Evolutionary conservation across 2,888 invertebrate genomes (phyloP).

Genomic region (Eupithecia subumbrata): DNA sequence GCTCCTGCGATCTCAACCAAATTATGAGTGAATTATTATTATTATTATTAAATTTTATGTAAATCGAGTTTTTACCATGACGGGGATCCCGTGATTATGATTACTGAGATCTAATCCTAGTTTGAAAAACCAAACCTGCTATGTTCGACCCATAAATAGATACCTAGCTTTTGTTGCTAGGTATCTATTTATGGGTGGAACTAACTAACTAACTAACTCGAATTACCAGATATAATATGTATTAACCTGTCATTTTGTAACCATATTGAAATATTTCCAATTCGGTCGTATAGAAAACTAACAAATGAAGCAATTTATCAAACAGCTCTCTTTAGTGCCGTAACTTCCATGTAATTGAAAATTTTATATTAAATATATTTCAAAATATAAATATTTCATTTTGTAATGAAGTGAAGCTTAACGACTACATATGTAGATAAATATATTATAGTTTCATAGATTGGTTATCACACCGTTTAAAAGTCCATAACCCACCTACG

Average conservation of each 20-base stretch:
- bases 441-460: not conserved
- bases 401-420: slow-evolving; percentile 12
- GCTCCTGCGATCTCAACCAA: too few species aligned
- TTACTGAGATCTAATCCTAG: too few species aligned
- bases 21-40: too few species aligned
- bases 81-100: too few species aligned
- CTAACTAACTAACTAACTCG: too few species aligned
- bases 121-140: too few species aligned
- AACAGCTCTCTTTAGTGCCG: slow-evolving; percentile 33
- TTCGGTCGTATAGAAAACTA: slow-evolving; percentile 31
- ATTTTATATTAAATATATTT: slow-evolving; percentile 21
- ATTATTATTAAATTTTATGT: too few species aligned
- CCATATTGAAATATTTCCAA: slow-evolving; percentile 20
- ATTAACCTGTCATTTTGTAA: slow-evolving; percentile 20
- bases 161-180: too few species aligned
- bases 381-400: slow-evolving; percentile 19
- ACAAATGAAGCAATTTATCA: slow-evolving; percentile 44
- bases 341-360: slow-evolving; percentile 42
- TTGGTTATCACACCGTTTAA: slow-evolving; percentile 23
- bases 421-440: slow-evolving; percentile 8
- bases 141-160: too few species aligned
- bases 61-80: too few species aligned
- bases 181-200: too few species aligned
- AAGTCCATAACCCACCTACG: slow-evolving; percentile 28
- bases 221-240: slow-evolving; percentile 4